A percentile compares a stretch with the other conserved stretches of the same genome.
phyloP scores from a whole-genome alignment of 2,797 vertebrate genomes.

The Siniperca obscura region DNA sequence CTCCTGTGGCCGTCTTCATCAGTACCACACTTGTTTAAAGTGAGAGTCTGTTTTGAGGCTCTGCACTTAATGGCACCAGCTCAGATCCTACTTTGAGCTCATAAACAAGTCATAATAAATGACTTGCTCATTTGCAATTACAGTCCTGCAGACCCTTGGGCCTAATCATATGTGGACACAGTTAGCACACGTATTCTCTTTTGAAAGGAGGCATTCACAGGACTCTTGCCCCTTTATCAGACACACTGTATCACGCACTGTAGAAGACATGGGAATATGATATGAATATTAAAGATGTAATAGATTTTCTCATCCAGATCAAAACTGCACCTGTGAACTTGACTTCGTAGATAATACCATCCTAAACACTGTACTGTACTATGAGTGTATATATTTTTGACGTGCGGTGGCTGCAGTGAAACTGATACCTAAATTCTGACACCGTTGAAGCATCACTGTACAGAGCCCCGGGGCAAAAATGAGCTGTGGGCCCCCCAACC shows the following conservation, averaged over 20 bases:
- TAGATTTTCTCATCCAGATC: background rate
- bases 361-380: background rate
- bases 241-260: background rate
- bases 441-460: slow-evolving; percentile 14
- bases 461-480: slow-evolving; percentile 7
- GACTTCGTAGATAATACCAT: background rate
- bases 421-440: slow-evolving; percentile 14
- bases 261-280: background rate
- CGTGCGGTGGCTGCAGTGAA: slow-evolving; percentile 9
- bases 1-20: slow-evolving; percentile 43
- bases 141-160: slow-evolving; percentile 39
- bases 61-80: slow-evolving; percentile 16
- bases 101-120: slow-evolving; percentile 72
- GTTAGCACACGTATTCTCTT: slow-evolving; percentile 35
- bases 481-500: slow-evolving; percentile 1
- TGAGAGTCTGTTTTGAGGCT: slow-evolving; percentile 27
- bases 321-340: background rate
- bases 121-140: slow-evolving; percentile 56
- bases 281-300: background rate
- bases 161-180: slow-evolving; percentile 50
- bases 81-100: slow-evolving; percentile 57
- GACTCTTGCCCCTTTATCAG: background rate
- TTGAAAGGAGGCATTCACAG: slow-evolving; percentile 8
- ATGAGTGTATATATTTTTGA: slow-evolving; percentile 20
- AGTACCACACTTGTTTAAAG: slow-evolving; percentile 56